Base-by-base conservation (phyloP, 2,888 invertebrate species). In the Noctuana brunneofusca region DNA sequence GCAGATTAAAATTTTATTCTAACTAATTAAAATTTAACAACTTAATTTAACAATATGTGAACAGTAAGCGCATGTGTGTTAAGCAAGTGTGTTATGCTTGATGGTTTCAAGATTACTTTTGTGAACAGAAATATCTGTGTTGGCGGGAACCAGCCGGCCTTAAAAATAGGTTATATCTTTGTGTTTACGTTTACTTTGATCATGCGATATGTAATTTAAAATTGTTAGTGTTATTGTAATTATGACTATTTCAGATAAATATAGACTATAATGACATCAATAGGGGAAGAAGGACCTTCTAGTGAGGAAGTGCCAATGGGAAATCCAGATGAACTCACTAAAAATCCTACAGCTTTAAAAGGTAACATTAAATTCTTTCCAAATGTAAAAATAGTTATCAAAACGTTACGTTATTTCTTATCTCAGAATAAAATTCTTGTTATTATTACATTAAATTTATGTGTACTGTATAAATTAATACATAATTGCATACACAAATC, bases 291-390 rank as follows among this genome's bases (percentile, higher is more conserved):
- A 56, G 70, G 81, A 46, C 71, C 81, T 55, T 60, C 81, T 11
- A 62, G 72, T 30, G 87, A 86, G 64, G 89, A 89, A 59, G 77
- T 88, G 16, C 81, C 85, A 30, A 72, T 80, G 56, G 91, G 89
- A 65, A 89, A 94, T 76, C 94, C 94, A 50, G 93, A 94, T 22
- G 94, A 94, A 74, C 87, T 94, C 54, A 89, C 93, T 24, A 94
- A 94, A 80, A 93, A 94, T 76, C 93, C 94, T 50, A 86, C 87
- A 69, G 89, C 93, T 53, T 89, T 94, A 52, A 93, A 93, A 93
- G 93, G 94, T 94, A 50, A 12, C 3, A 22, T 20, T 4, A 16
- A 41, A 14, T 9, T 6, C 9, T 9, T 8, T 27, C 27, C 2
- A 0, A n/a, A n/a, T 27, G 9, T 9, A 9, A 27, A 27, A 9